Evolutionary conservation across 2,888 invertebrate genomes (phyloP), one percentile per base, ranked within the genome.

Genomic region (Ptilodon capucinus): DNA sequence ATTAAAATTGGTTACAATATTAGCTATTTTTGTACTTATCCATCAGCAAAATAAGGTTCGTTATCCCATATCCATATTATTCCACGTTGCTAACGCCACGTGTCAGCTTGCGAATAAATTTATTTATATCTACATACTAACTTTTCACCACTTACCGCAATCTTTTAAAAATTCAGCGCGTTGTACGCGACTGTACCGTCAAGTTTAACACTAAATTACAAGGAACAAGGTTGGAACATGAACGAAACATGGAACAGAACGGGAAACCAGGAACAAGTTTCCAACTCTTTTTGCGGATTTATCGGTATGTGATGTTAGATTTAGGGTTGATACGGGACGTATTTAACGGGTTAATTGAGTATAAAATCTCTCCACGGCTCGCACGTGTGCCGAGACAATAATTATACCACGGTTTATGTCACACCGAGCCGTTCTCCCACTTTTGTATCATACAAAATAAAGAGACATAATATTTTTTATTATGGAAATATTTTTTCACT

Each of bases 131-230:
- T 13, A 19, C 19, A 39, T 21, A 39, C 13, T 39, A 13, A 19
- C 39, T 21, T 39, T 2, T 9, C 21, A n/a, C n/a, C 21, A 13
- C 14, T 39, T 11, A 21, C 21, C 46, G 41, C 55, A 48, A 50
- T 41, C 34, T 25, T 35, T 51, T 46, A 60, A 65, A 69, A 65
- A 70, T 55, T 52, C 44, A 60, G 48, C 51, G 52, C 32, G 42
- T 21, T 43, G 39, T 51, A 46, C 57, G 34, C 18, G 18, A 40
- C 44, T 32, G 40, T 17, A 42, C 47, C 39, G 42, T 21, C 44
- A 76, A 76, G 55, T 76, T 76, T 58, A 9, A 17, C 45, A 47
- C 58, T 76, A 75, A 76, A 76, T 76, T 68, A 58, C 57, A 50
- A 43, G 28, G 48, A 54, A 57, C 58, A 54, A 43, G 44, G 46